Evolutionary conservation across 2,888 invertebrate species (phyloP).

Genomic region (Thymelicus sylvestris): DNA sequence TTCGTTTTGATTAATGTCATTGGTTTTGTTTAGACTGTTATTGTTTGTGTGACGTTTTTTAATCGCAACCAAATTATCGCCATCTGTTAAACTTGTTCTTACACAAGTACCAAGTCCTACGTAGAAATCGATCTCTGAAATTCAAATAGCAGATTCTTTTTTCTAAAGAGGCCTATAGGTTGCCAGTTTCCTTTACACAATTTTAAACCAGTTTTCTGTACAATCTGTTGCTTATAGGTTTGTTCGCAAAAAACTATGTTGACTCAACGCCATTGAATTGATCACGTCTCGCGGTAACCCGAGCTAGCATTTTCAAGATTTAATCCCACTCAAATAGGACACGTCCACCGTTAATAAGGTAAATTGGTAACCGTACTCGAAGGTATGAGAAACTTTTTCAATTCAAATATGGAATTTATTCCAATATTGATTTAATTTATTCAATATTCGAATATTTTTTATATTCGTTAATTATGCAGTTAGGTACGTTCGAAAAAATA

Average conservation of each 20-base stretch:
- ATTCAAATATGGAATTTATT: slow-evolving; percentile 8
- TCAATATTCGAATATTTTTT: background rate
- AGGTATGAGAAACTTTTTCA: slow-evolving; percentile 8
- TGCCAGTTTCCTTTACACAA: slow-evolving; percentile 5
- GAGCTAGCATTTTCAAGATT: slow-evolving; percentile 24
- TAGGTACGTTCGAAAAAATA: background rate
- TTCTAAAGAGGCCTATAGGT: slow-evolving; percentile 4
- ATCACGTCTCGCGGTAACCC: slow-evolving; percentile 31
- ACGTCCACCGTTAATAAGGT: slow-evolving; percentile 29
- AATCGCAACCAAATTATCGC: slow-evolving; percentile 9
- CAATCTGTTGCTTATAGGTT: slow-evolving; percentile 10
- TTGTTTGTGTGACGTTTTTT: slow-evolving; percentile 8
- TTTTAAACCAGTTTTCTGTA: slow-evolving; percentile 17
- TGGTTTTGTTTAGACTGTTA: slow-evolving; percentile 8
- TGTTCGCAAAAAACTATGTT: slow-evolving; percentile 21
- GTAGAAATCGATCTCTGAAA: background rate
- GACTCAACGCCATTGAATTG: slow-evolving; percentile 25
- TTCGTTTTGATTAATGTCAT: slow-evolving; percentile 10
- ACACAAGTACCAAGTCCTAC: slow-evolving; percentile 1
- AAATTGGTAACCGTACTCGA: slow-evolving; percentile 15
- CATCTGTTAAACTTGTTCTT: slow-evolving; percentile 7
- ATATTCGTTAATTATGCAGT: too few species aligned
- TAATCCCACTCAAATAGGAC: slow-evolving; percentile 31
- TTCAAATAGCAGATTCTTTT: background rate
- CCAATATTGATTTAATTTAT: background rate